Percentiles rank a stretch among this genome's conserved stretches.
phyloP scores from a whole-genome alignment of 2,888 invertebrate genomes.

The Neuroscelio doddi region DNA sequence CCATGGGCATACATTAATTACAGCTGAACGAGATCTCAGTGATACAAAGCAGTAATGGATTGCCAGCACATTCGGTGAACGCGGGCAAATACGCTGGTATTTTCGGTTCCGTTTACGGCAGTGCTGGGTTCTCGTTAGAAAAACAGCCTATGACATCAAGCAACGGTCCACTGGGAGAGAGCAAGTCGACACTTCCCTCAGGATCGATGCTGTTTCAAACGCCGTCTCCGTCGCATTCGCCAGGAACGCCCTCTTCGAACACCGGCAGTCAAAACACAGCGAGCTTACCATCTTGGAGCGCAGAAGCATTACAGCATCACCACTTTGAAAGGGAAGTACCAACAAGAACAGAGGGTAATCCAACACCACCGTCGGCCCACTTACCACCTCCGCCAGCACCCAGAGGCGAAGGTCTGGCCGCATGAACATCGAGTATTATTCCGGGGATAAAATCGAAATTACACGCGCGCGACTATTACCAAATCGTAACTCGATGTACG shows the following conservation, averaged over 20 bases:
- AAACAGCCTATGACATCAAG: slow-evolving; percentile 73
- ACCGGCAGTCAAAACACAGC: slow-evolving; percentile 70
- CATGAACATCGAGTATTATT: slow-evolving; percentile 70
- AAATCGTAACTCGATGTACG: slow-evolving; percentile 5
- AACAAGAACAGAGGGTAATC: slow-evolving; percentile 67
- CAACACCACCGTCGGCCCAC: slow-evolving; percentile 73
- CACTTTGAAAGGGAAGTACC: slow-evolving; percentile 74
- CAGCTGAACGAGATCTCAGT: slow-evolving; percentile 88
- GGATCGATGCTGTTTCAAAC: slow-evolving; percentile 70
- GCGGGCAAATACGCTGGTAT: slow-evolving; percentile 82
- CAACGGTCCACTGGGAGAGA: slow-evolving; percentile 74
- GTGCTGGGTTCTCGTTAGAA: slow-evolving; percentile 72
- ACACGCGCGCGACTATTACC: too few relatives aligned
- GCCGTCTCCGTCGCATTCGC: slow-evolving; percentile 70
- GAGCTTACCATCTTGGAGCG: slow-evolving; percentile 73
- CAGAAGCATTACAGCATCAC: slow-evolving; percentile 75
- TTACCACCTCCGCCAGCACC: slow-evolving; percentile 77
- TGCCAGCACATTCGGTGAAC: slow-evolving; percentile 74
- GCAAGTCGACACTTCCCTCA: slow-evolving; percentile 61
- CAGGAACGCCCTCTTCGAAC: slow-evolving; percentile 67
- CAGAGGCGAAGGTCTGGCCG: slow-evolving; percentile 82
- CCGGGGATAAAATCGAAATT: not conserved
- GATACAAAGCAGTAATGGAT: slow-evolving; percentile 83
- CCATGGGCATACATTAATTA: slow-evolving; percentile 54
- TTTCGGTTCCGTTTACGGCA: slow-evolving; percentile 81